A percentile compares a stretch with the other conserved stretches of the same genome.
Evolutionary conservation across 2,888 invertebrate species (phyloP).

Genomic region (Sarcophaga carnaria): DNA sequence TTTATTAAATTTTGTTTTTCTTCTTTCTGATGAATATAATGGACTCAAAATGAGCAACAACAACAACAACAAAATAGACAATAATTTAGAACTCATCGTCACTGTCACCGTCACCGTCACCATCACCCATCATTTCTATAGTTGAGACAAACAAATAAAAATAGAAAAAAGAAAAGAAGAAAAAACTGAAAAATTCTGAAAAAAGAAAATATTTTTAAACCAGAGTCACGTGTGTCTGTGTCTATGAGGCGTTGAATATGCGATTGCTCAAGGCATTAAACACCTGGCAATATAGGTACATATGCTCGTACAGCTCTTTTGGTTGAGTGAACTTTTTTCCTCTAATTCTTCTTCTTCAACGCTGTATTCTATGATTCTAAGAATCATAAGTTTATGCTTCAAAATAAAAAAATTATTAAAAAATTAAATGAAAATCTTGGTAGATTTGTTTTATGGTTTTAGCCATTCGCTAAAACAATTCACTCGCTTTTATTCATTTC

Average conservation of each 20-base stretch:
- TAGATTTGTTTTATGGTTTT: neutral
- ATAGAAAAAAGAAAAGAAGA: neutral
- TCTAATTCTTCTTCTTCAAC: neutral
- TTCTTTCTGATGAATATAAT: conserved; percentile 9
- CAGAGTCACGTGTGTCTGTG: conserved; percentile 43
- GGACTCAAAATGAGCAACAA: neutral
- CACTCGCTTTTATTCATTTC: neutral
- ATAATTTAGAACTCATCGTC: neutral
- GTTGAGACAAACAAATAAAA: neutral
- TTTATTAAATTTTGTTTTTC: conserved; percentile 18
- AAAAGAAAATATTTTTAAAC: neutral
- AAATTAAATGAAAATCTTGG: neutral
- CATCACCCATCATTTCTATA: neutral
- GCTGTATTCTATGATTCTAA: neutral
- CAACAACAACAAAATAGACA: neutral
- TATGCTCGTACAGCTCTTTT: neutral
- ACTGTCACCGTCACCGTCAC: neutral
- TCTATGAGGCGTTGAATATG: conserved; percentile 2
- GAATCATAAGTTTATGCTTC: neutral
- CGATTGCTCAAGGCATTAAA: neutral
- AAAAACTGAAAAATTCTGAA: neutral
- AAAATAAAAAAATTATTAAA: neutral
- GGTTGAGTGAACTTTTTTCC: neutral
- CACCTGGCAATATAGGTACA: neutral
- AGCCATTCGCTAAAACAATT: no score